These are phyloP conservation scores for Microtus richardsoni DNA, from an alignment of 2,113 vertebrate genomes.

Conservation along the genomic window DNA sequence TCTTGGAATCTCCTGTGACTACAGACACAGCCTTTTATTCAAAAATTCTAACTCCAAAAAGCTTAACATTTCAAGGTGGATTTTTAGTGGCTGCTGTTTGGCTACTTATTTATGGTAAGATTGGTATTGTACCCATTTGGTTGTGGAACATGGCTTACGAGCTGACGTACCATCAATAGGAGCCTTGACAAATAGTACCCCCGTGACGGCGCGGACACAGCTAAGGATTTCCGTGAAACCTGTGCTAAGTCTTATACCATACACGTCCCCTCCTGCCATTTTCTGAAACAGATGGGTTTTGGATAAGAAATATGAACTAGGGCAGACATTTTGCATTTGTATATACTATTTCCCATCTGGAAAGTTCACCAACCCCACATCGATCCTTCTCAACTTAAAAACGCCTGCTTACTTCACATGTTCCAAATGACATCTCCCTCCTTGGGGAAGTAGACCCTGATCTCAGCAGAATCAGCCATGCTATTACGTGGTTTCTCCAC, in stretches of 20 bases:
- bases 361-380: not conserved
- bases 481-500: not conserved
- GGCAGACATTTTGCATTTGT: not conserved
- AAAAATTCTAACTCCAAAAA: not conserved
- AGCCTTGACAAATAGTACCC: not conserved
- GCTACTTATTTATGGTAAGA: not conserved
- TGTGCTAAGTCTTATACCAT: not conserved
- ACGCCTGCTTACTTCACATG: not conserved
- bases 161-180: not conserved
- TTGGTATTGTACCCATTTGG: not conserved
- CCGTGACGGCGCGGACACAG: not conserved
- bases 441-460: not conserved
- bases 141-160: not conserved
- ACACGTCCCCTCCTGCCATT: not conserved
- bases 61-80: not conserved
- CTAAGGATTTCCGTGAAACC: not conserved
- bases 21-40: not conserved
- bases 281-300: slow-evolving; percentile 33
- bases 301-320: not conserved
- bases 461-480: not conserved
- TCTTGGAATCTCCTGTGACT: not conserved
- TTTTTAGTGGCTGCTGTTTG: not conserved
- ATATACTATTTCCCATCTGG: not conserved
- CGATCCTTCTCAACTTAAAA: not conserved
- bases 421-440: not conserved